Conservation (phyloP, 2,888 invertebrate genomes). For the Spicauda simplicius region DNA sequence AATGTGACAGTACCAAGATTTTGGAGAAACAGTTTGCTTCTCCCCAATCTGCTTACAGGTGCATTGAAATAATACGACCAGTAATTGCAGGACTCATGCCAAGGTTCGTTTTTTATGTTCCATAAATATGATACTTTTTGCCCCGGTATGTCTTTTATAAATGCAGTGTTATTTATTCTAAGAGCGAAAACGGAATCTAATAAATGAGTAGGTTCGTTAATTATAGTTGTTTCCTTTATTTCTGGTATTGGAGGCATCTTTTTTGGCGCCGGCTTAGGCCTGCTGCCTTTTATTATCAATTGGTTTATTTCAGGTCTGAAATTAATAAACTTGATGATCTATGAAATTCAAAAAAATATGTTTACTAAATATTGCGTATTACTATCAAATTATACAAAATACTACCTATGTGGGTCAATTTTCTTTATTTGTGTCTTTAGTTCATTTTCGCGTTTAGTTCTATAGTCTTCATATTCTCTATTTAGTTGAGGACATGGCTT, state of each 20-base stretch:
- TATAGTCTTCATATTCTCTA: constrained; percentile 59
- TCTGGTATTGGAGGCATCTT: constrained; percentile 56
- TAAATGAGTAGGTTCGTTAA: constrained; percentile 37
- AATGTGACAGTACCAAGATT: constrained; percentile 80
- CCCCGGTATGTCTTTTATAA: constrained; percentile 58
- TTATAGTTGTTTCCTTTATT: constrained; percentile 49
- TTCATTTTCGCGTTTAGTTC: constrained; percentile 57
- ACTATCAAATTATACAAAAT: background rate
- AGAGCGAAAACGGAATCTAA: constrained; percentile 60
- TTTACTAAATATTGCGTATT: background rate
- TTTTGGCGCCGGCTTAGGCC: constrained; percentile 56
- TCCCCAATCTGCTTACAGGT: constrained; percentile 59
- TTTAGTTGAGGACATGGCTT: constrained; percentile 51
- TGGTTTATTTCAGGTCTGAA: constrained; percentile 61
- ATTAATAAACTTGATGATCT: constrained; percentile 34
- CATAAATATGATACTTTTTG: constrained; percentile 51
- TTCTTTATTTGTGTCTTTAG: constrained; percentile 57
- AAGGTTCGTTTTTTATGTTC: constrained; percentile 52
- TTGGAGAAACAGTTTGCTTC: constrained; percentile 69
- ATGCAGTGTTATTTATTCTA: constrained; percentile 68
- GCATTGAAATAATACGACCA: constrained; percentile 78
- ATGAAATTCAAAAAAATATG: background rate
- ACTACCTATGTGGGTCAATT: constrained; percentile 69
- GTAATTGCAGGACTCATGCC: constrained; percentile 59
- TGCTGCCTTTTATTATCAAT: constrained; percentile 64